Evolutionary conservation across 2,113 vertebrate genomes (phyloP), one percentile per base, ranked within the genome.

Genomic region (Apistogramma diplotaenia): DNA sequence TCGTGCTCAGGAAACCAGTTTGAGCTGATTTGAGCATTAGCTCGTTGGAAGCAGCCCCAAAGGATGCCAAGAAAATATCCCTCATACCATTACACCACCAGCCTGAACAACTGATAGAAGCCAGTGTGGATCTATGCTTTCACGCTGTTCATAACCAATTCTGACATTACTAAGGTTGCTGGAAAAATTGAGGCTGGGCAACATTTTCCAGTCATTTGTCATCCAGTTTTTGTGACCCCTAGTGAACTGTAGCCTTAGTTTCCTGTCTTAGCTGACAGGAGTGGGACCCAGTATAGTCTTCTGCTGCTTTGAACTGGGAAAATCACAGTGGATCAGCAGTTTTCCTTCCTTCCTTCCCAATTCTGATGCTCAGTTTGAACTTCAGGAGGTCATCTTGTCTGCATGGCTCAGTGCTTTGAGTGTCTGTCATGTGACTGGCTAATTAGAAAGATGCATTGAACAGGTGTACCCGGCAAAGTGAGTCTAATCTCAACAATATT

Each of bases 401-500:
- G 8, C 8, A 0, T 0, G 0, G 16, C 60, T 65, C 25, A 65
- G 25, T 25, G 60, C 1, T 0, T n/a, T 18, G 21, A 65, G 16
- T 65, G 25, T 16, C 15, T 65, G 37, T 65, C 8, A 65, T 18
- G 37, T 43, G 37, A 65, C 43, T 65, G 61, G 13, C 21, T 65
- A 21, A 65, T 21, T 18, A 8, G 35, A 43, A 25, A 43, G 16
- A 43, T 1, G 21, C 61, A 25, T 43, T 43, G n/a, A 43, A 65
- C 13, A 25, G 21, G 21, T 62, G 60, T 37, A 37, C 3, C 10
- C 11, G 3, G 1, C 35, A 37, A 43, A 46, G 15, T 65, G 4
- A 43, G 37, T 1, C 0, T 46, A 43, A 11, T 11, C 35, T 37
- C 3, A 10, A 37, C 11, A 10, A 37, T 37, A 37, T 37, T 43